Percentiles rank a stretch among this genome's conserved stretches.
Conservation (phyloP, 2,113 vertebrate species). For the Pluvialis apricaria region DNA sequence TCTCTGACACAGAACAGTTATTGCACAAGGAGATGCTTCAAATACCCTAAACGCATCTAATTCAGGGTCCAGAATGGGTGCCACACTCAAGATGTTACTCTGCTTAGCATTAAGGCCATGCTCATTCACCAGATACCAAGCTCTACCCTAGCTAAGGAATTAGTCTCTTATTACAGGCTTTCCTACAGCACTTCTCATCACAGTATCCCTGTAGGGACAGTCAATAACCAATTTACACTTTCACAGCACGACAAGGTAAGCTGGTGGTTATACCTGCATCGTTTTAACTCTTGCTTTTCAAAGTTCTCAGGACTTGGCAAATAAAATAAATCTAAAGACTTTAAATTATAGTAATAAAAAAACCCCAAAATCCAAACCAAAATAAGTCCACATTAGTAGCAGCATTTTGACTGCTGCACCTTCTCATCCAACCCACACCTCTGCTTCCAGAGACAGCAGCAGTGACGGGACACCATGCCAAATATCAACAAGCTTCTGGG, state of each 20-base stretch:
- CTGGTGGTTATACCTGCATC: not conserved
- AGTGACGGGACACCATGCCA: not conserved
- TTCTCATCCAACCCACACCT: not conserved
- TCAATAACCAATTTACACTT: too few species aligned
- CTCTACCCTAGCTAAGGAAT: not conserved
- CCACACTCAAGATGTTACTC: not conserved
- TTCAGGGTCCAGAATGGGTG: rapidly evolving
- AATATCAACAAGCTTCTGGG: rapidly evolving
- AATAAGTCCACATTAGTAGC: not conserved
- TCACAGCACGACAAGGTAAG: not conserved
- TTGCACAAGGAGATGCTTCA: not conserved
- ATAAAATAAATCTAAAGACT: not conserved
- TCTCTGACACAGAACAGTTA: not conserved
- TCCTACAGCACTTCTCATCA: not conserved
- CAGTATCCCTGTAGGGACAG: not conserved
- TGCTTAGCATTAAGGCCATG: not conserved
- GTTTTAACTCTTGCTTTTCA: not conserved
- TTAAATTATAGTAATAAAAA: not conserved
- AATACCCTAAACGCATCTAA: too few species aligned
- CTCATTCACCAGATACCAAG: too few species aligned
- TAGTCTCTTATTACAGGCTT: not conserved
- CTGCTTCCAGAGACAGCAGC: not conserved
- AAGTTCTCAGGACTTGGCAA: not conserved
- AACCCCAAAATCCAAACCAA: too few species aligned
- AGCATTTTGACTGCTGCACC: not conserved